Evolutionary conservation across 2,113 vertebrate species (phyloP).

Genomic region (Phocoena sinus): DNA sequence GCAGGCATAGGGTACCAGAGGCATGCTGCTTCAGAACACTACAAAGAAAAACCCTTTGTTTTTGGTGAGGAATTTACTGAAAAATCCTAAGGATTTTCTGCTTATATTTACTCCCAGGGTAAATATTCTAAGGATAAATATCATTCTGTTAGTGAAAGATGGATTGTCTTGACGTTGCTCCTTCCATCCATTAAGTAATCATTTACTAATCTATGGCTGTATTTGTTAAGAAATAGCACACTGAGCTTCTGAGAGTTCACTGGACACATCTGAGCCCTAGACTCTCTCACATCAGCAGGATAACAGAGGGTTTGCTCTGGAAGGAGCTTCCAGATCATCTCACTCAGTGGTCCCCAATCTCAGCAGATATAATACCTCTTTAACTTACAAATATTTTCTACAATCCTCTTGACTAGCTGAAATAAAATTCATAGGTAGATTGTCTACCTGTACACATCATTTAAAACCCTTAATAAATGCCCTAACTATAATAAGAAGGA

Average conservation of each 20-base stretch:
- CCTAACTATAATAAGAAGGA: neutral
- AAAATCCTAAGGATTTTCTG: neutral
- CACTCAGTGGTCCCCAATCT: neutral
- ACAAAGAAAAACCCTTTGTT: neutral
- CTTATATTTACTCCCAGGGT: neutral
- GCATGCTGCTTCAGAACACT: neutral
- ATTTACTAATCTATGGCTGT: neutral
- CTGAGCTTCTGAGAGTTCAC: neutral
- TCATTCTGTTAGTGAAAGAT: neutral
- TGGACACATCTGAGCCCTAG: neutral
- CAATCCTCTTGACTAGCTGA: neutral
- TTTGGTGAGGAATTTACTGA: neutral
- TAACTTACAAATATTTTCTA: neutral
- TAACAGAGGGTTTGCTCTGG: neutral
- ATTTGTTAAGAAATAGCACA: neutral
- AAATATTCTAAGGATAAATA: neutral
- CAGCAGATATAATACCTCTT: neutral
- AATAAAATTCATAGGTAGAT: neutral
- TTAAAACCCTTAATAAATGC: neutral
- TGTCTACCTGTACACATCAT: neutral
- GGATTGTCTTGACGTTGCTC: neutral
- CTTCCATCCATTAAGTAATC: slow-evolving; percentile 1
- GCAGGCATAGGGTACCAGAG: neutral
- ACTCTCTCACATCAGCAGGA: neutral
- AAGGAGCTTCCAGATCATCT: neutral